phyloP scores from a whole-genome alignment of 2,888 invertebrate genomes.

The Saturnia pavonia region DNA sequence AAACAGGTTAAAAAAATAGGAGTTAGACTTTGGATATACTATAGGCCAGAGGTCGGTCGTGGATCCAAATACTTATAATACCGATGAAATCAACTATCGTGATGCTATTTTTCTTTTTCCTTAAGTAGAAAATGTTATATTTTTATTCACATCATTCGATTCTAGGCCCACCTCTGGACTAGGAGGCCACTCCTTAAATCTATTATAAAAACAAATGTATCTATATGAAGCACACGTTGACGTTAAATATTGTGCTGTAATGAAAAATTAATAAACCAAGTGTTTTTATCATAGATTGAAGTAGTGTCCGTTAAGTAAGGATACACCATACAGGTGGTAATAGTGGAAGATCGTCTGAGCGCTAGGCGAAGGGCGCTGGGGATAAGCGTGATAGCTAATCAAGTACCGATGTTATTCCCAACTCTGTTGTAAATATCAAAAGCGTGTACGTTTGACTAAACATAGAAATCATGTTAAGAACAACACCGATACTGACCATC shows the following conservation, averaged over 20 bases:
- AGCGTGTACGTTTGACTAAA: conserved; percentile 27
- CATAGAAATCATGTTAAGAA: conserved; percentile 38
- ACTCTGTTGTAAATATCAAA: conserved; percentile 31
- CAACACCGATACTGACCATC: conserved; percentile 38
- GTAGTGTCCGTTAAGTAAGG: conserved; percentile 54
- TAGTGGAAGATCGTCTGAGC: conserved; percentile 74
- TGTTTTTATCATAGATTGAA: conserved; percentile 53
- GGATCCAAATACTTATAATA: conserved; percentile 24
- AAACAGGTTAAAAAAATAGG: conserved; percentile 82
- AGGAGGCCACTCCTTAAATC: conserved; percentile 55
- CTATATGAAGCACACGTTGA: conserved; percentile 19
- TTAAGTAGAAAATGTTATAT: not conserved
- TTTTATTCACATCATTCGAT: not conserved
- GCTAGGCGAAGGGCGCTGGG: conserved; percentile 71
- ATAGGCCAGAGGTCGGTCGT: conserved; percentile 47
- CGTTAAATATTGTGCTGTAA: conserved; percentile 23
- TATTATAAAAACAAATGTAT: conserved; percentile 38
- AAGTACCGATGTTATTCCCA: conserved; percentile 40
- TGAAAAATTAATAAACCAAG: not conserved
- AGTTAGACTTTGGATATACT: conserved; percentile 79
- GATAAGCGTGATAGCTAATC: conserved; percentile 49
- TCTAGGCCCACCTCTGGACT: conserved; percentile 43
- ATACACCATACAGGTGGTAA: conserved; percentile 65
- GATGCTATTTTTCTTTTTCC: not conserved
- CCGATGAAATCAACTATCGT: not conserved